Conservation (phyloP, 2,797 vertebrate genomes). For the Xyrichtys novacula region DNA sequence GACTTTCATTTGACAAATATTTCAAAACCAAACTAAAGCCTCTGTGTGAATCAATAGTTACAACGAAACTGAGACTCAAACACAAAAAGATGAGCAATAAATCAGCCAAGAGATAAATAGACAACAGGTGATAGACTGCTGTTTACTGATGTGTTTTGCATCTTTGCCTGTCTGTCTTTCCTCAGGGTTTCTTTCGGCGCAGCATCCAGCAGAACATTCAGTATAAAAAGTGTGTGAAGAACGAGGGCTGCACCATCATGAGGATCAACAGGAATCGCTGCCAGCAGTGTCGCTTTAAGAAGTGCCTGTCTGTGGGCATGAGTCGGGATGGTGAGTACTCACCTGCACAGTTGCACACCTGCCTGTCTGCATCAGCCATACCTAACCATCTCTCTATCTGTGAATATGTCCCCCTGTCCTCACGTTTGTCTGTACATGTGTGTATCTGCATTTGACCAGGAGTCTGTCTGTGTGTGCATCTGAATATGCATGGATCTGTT, state of each 20-base stretch:
- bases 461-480: neutral
- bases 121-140: too few species aligned
- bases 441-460: neutral
- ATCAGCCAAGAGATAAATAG: too few species aligned
- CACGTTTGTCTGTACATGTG: neutral
- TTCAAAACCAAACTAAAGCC: too few species aligned
- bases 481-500: neutral
- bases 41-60: too few species aligned
- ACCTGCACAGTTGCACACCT: neutral
- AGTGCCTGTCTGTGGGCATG: slow-evolving; percentile 74
- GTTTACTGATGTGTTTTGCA: too few species aligned
- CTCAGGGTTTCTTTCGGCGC: slow-evolving; percentile 93
- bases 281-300: slow-evolving; percentile 95
- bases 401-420: too few species aligned
- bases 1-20: too few species aligned
- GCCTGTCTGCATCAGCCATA: neutral
- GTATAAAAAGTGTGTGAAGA: slow-evolving; percentile 96
- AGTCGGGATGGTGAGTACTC: slow-evolving; percentile 79
- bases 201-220: slow-evolving; percentile 97
- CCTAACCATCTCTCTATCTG: too few species aligned
- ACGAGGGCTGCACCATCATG: slow-evolving; percentile 88
- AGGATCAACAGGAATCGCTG: slow-evolving; percentile 91
- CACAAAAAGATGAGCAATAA: too few species aligned
- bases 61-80: too few species aligned
- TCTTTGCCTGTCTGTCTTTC: neutral